A percentile compares a stretch with the other conserved stretches of the same genome.
These are phyloP conservation scores for Acleris cristana DNA, from an alignment of 2,888 invertebrate species.

Conservation along the genomic window DNA sequence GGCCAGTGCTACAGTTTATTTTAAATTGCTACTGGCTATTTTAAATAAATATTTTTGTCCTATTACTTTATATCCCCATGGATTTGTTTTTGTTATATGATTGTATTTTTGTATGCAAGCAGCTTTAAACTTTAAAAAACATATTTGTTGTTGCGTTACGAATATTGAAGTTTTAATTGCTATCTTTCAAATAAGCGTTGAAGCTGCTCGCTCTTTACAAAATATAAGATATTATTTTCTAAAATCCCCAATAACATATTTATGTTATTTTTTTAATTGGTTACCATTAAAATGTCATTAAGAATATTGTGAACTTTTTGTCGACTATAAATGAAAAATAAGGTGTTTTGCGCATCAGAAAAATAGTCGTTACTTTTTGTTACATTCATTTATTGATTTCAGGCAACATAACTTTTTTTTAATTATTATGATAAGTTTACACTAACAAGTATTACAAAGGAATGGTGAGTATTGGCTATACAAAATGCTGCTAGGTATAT, in stretches of 20 bases:
- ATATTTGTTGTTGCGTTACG: too few species aligned
- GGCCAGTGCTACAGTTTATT: neutral
- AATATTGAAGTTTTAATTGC: too few species aligned
- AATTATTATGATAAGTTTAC: neutral
- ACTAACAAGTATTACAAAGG: conserved; percentile 13
- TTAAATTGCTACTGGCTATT: conserved; percentile 1
- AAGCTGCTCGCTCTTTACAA: neutral
- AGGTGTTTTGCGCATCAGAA: too few species aligned
- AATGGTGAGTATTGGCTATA: conserved; percentile 25
- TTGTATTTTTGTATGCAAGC: neutral
- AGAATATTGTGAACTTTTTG: too few species aligned
- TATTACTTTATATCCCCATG: neutral
- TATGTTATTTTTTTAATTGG: too few species aligned
- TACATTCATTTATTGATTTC: too few species aligned
- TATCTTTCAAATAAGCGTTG: neutral
- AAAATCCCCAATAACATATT: too few species aligned
- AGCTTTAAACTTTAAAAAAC: neutral
- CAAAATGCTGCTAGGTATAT: conserved; percentile 1
- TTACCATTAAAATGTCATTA: too few species aligned
- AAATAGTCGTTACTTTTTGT: too few species aligned
- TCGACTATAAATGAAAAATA: too few species aligned
- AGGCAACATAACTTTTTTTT: neutral
- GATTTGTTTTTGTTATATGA: neutral
- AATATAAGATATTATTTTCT: too few species aligned
- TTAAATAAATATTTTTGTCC: neutral